Base-by-base conservation (phyloP, 1,140 invertebrate species). In the Paracyclopina nana region DNA sequence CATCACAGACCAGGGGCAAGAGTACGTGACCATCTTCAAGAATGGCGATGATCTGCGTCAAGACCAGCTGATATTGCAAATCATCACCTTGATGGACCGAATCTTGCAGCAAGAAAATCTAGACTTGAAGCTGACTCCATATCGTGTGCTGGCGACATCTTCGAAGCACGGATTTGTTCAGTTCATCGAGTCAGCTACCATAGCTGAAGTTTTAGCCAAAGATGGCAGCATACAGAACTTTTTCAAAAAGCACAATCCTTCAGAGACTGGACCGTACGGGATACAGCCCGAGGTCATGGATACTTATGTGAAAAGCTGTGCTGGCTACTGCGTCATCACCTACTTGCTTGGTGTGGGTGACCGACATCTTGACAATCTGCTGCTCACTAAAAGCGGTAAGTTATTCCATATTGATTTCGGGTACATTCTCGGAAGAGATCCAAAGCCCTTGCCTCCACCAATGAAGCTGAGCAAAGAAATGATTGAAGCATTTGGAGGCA, bases 381-480 rank as follows among this genome's bases (percentile, higher is more conserved):
- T 99, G 6, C 67, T 97, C 6, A 92, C 88, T 11, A 79, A 75
- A 40, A 73, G 72, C 55, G 91, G 92, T 0, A 85, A 87, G 60
- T 68, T 98, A 20, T 97, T 99, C 64, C 95, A 99, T 64, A 94
- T 99, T 55, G 95, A 99, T 69, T 99, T 99, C 68, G 94, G 94
- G 1, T 99, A 92, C 61, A 98, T 99, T 60, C 69, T 98, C 26
- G 94, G 94, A 5, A 72, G 92, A 49, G 95, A 99, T 69, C 94
- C 95, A 1, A 99, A 99, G 65, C 90, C 88, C 4, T 72, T 97
- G 60, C 92, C 92, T 3, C 88, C 92, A 6, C 88, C 92, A 4
- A 98, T 99, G 90, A 97, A 96, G 68, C 70, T 99, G 1, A 95
- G 84, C 62, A 86, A 84, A 62, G 94, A 98, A 71, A 98, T 99